Evolutionary conservation across 2,797 vertebrate genomes (phyloP).

Genomic region (Aplochiton taeniatus): DNA sequence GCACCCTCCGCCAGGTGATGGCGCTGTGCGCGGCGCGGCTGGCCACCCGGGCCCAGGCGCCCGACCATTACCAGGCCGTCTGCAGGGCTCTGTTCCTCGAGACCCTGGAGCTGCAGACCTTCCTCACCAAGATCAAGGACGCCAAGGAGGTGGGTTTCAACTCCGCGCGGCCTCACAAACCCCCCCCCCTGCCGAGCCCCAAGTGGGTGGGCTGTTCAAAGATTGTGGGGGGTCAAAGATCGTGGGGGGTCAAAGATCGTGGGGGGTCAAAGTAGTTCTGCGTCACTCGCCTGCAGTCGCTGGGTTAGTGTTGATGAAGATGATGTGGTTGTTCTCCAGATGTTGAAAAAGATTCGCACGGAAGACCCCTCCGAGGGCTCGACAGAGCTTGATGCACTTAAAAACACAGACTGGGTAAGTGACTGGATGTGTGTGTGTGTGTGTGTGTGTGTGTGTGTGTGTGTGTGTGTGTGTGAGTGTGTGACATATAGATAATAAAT

Average conservation of each 20-base stretch:
- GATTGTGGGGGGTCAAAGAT: too few species aligned
- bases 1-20: slow-evolving; percentile 85
- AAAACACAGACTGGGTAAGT: slow-evolving; percentile 90
- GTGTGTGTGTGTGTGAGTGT: slow-evolving; percentile 24
- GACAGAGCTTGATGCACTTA: slow-evolving; percentile 83
- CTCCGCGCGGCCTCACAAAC: too few species aligned
- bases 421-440: slow-evolving; percentile 1
- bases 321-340: slow-evolving; percentile 63
- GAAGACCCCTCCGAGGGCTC: slow-evolving; percentile 76
- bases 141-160: slow-evolving; percentile 85
- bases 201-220: too few species aligned
- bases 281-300: background rate
- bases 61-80: slow-evolving; percentile 91
- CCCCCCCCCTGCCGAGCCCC: too few species aligned
- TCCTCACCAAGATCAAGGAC: slow-evolving; percentile 87
- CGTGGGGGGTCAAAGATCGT: too few species aligned
- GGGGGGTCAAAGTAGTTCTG: too few species aligned
- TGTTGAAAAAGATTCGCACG: slow-evolving; percentile 86
- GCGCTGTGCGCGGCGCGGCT: slow-evolving; percentile 82
- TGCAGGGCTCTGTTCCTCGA: slow-evolving; percentile 91
- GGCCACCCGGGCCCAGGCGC: slow-evolving; percentile 76
- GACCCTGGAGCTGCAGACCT: slow-evolving; percentile 92
- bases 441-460: background rate
- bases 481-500: background rate
- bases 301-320: slow-evolving; percentile 4